These are phyloP conservation scores for Drosophila neutralis DNA, from an alignment of 2,888 invertebrate species.

Conservation along the genomic window DNA sequence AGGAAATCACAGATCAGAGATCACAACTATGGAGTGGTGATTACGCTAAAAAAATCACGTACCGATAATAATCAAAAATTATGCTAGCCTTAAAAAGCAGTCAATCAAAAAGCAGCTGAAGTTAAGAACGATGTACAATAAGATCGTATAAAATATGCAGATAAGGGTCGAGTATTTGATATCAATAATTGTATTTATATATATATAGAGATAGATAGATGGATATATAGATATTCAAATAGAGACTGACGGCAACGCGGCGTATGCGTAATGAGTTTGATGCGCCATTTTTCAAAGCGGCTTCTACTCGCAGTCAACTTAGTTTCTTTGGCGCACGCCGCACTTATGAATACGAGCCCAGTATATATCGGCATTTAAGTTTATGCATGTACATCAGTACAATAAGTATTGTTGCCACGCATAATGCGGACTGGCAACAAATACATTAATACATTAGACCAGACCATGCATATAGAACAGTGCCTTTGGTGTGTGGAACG, in stretches of 20 bases:
- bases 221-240: neutral
- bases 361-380: neutral
- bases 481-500: constrained; percentile 10
- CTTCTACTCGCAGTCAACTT: constrained; percentile 10
- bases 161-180: constrained; percentile 18
- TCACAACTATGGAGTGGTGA: constrained; percentile 46
- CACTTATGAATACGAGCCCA: constrained; percentile 29
- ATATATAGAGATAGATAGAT: constrained; percentile 11
- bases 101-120: constrained; percentile 4
- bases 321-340: constrained; percentile 32
- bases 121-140: neutral
- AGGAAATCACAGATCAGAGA: constrained; percentile 55
- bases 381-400: constrained; percentile 6
- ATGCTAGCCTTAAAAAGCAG: constrained; percentile 64
- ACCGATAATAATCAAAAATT: constrained; percentile 62
- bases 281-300: constrained; percentile 28
- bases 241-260: neutral
- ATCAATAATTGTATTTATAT: constrained; percentile 10
- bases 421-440: constrained; percentile 53
- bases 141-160: constrained; percentile 16
- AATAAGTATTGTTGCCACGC: constrained; percentile 73
- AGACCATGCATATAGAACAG: constrained; percentile 46
- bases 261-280: constrained; percentile 41
- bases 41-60: constrained; percentile 60
- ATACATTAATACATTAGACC: constrained; percentile 41